A percentile compares a stretch with the other conserved stretches of the same genome.
Conservation (phyloP, 2,888 invertebrate species). For the Reticulitermes lucifugus region DNA sequence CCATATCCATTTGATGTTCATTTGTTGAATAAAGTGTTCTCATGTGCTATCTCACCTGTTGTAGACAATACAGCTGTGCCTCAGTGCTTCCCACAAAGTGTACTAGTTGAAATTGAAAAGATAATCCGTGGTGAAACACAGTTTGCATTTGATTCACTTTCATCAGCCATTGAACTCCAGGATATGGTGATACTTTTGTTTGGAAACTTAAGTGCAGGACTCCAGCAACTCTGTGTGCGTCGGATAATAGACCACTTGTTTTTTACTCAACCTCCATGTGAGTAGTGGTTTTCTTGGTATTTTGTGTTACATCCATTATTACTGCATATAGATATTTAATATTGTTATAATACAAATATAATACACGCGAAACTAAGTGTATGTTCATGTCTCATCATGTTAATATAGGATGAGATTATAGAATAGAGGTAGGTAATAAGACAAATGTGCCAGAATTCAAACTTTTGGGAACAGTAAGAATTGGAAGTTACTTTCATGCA, state of each 20-base stretch:
- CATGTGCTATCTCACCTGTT: conserved; percentile 49
- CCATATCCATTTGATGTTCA: conserved; percentile 43
- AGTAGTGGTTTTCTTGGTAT: conserved; percentile 2
- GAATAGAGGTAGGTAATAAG: no score
- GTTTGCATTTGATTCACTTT: conserved; percentile 11
- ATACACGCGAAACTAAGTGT: no score
- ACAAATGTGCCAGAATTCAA: no score
- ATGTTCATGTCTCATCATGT: no score
- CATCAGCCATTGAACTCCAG: not conserved
- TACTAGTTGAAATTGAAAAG: conserved; percentile 23
- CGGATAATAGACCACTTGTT: conserved; percentile 49
- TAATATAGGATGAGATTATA: no score
- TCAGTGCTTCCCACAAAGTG: conserved; percentile 5
- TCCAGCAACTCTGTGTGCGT: conserved; percentile 53
- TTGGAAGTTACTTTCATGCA: no score
- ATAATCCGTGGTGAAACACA: conserved; percentile 14
- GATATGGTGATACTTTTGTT: conserved; percentile 52
- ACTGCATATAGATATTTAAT: no score
- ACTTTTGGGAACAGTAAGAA: no score
- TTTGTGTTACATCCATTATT: no score
- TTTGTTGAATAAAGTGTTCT: conserved; percentile 51
- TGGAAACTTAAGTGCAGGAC: conserved; percentile 53
- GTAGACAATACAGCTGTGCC: conserved; percentile 45
- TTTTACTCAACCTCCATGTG: conserved; percentile 39
- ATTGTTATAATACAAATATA: no score